Evolutionary conservation across 1,140 invertebrate genomes (phyloP).

Genomic region (Episyrphus balteatus): DNA sequence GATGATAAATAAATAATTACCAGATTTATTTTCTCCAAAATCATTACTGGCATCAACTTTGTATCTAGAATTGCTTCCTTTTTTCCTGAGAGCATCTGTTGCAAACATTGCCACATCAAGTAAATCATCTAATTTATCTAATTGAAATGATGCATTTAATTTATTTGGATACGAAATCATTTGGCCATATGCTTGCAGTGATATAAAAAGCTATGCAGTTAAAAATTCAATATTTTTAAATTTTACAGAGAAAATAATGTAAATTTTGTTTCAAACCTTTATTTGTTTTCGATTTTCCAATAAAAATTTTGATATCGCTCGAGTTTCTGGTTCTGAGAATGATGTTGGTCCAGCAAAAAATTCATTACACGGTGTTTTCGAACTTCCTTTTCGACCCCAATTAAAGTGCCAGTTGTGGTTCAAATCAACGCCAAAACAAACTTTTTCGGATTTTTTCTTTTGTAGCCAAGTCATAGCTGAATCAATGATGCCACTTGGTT

Average conservation of each 20-base stretch:
- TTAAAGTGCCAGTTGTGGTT: slow-evolving; percentile 60
- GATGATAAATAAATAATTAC: slow-evolving; percentile 6
- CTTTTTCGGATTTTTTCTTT: slow-evolving; percentile 15
- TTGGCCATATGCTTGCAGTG: slow-evolving; percentile 72
- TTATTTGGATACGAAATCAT: slow-evolving; percentile 52
- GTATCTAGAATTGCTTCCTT: slow-evolving; percentile 28
- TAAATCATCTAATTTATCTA: slow-evolving; percentile 28
- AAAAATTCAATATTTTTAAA: neutral
- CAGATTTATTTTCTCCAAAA: slow-evolving; percentile 28
- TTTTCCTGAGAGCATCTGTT: slow-evolving; percentile 26
- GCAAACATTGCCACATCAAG: slow-evolving; percentile 34
- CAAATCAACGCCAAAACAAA: slow-evolving; percentile 48
- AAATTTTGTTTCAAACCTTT: slow-evolving; percentile 40
- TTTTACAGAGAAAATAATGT: neutral
- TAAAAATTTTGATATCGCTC: slow-evolving; percentile 52
- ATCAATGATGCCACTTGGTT: slow-evolving; percentile 19
- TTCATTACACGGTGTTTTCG: slow-evolving; percentile 63
- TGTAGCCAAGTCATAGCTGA: slow-evolving; percentile 35
- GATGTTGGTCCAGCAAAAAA: slow-evolving; percentile 64
- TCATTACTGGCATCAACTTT: slow-evolving; percentile 33
- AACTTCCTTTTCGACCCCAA: slow-evolving; percentile 63
- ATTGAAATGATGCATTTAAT: slow-evolving; percentile 24
- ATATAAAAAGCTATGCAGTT: slow-evolving; percentile 49
- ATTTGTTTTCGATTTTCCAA: slow-evolving; percentile 46
- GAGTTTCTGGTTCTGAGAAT: slow-evolving; percentile 79